Evolutionary conservation across 2,888 invertebrate species (phyloP).

Genomic region (Nasonia oneida): DNA sequence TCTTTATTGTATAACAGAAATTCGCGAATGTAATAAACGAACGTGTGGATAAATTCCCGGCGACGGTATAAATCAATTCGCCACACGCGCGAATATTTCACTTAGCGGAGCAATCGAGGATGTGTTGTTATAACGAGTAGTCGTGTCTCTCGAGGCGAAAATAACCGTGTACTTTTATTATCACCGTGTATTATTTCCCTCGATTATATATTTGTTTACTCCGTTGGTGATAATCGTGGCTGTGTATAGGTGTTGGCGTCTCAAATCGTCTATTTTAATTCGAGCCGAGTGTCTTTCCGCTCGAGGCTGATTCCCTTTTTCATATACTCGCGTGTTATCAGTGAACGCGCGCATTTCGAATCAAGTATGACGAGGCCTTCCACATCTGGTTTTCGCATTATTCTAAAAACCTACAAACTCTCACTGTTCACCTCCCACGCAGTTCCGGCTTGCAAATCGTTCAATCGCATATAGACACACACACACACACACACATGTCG

Average conservation of each 20-base stretch:
- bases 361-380: no score
- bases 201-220: slow-evolving; percentile 33
- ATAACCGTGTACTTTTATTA: background rate
- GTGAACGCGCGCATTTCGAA: no score
- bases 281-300: slow-evolving; percentile 21
- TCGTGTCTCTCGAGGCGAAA: background rate
- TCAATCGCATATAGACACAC: background rate
- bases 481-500: background rate
- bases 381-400: no score
- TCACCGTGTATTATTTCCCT: slow-evolving; percentile 6
- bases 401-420: no score
- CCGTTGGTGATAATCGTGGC: slow-evolving; percentile 1
- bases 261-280: slow-evolving; percentile 38
- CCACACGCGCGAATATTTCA: background rate
- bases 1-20: no score
- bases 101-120: background rate
- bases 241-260: background rate
- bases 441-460: background rate
- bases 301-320: background rate
- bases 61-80: background rate
- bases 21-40: no score
- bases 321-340: no score
- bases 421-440: no score
- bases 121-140: background rate
- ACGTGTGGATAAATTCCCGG: background rate